These are phyloP conservation scores for Teleopsis dalmanni DNA, from an alignment of 1,140 invertebrate genomes.

Conservation along the genomic window DNA sequence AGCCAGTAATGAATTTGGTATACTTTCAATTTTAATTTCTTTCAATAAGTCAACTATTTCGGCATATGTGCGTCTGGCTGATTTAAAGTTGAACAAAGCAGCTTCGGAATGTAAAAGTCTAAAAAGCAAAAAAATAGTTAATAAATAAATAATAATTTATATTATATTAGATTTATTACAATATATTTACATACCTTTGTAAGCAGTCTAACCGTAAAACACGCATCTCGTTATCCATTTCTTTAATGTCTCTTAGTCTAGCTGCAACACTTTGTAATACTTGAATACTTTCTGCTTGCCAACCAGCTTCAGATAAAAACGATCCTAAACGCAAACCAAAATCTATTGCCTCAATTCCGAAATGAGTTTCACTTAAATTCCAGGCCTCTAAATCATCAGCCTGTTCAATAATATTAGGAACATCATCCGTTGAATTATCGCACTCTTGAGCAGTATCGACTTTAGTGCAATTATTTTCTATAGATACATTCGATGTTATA, in stretches of 20 bases:
- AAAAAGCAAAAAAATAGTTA: conserved; percentile 17
- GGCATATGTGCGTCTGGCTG: conserved; percentile 45
- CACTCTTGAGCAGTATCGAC: not conserved
- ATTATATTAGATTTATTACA: not conserved
- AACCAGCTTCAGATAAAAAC: conserved; percentile 80
- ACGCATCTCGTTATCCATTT: conserved; percentile 45
- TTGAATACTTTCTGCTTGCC: conserved; percentile 65
- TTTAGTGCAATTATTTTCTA: not conserved
- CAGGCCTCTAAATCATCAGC: not conserved
- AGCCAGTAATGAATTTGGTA: conserved; percentile 48
- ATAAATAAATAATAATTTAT: too few species aligned
- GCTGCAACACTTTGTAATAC: conserved; percentile 57
- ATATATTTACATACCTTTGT: conserved; percentile 53
- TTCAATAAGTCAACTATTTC: conserved; percentile 19
- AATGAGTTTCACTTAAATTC: conserved; percentile 6
- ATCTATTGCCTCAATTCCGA: conserved; percentile 43
- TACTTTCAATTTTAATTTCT: conserved; percentile 8
- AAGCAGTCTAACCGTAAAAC: conserved; percentile 61
- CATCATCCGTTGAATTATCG: not conserved
- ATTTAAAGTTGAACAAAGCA: conserved; percentile 66
- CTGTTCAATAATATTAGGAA: not conserved
- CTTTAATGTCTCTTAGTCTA: conserved; percentile 12
- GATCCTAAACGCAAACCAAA: conserved; percentile 57
- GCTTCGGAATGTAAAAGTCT: conserved; percentile 77
- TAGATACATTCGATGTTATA: not conserved